These are phyloP conservation scores for Triops longicaudatus DNA, from an alignment of 1,140 invertebrate genomes.

Conservation along the genomic window DNA sequence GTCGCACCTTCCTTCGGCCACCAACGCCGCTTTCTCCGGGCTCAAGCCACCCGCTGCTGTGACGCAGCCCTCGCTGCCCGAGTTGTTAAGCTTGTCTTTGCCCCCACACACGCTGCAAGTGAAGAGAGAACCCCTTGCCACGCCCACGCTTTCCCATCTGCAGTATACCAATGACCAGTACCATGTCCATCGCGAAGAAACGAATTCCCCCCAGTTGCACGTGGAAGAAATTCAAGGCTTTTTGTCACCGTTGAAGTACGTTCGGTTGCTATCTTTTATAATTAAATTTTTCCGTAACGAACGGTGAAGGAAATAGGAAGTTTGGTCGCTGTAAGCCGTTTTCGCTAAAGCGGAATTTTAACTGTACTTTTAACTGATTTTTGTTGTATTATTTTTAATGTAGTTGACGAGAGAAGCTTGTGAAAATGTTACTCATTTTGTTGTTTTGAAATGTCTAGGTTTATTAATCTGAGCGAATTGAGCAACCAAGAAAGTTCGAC, in stretches of 20 bases:
- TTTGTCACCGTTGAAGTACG: slow-evolving; percentile 21
- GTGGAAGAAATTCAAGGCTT: slow-evolving; percentile 10
- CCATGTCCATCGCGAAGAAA: neutral
- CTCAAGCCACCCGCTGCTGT: neutral
- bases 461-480: slow-evolving; percentile 29
- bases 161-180: neutral
- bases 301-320: too few species aligned
- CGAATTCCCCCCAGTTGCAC: neutral
- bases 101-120: neutral
- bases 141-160: neutral
- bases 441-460: slow-evolving; percentile 30
- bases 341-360: too few species aligned
- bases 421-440: neutral
- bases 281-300: too few species aligned
- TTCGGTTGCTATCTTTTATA: too few species aligned
- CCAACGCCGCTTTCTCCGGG: neutral
- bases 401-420: too few species aligned
- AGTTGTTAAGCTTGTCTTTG: neutral
- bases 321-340: too few species aligned
- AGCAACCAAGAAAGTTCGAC: slow-evolving; percentile 26
- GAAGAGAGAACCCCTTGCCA: neutral
- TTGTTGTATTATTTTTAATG: too few species aligned
- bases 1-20: neutral
- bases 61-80: neutral
- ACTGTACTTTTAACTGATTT: too few species aligned